phyloP scores from a whole-genome alignment of 2,113 vertebrate species.

The Peromyscus leucopus region DNA sequence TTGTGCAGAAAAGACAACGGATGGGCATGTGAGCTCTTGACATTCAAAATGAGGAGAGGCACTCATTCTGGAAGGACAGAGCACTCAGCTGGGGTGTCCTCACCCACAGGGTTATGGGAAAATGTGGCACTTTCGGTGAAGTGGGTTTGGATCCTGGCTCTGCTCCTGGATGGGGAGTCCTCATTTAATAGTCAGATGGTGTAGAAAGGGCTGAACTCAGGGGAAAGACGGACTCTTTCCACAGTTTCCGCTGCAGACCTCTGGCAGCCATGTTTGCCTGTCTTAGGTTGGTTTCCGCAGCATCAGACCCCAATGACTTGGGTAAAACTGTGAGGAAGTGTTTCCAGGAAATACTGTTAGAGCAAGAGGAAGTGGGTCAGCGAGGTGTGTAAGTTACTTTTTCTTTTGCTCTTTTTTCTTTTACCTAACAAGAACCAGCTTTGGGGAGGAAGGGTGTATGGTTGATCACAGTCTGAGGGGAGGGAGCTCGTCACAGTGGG shows the following conservation, averaged over 20 bases:
- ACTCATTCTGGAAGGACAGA: background rate
- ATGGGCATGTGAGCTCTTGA: conserved; percentile 18
- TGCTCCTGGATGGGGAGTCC: background rate
- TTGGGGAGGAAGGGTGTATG: background rate
- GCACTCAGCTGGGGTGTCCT: background rate
- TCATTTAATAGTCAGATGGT: background rate
- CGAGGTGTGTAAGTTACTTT: background rate
- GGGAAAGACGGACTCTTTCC: background rate
- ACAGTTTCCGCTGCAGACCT: background rate
- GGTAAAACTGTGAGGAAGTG: background rate
- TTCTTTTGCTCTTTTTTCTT: background rate
- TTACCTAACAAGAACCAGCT: background rate
- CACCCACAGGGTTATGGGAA: background rate
- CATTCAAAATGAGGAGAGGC: conserved; percentile 33
- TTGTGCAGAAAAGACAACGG: conserved; percentile 45
- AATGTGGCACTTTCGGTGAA: background rate
- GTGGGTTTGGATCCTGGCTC: background rate
- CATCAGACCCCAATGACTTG: background rate
- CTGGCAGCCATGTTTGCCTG: background rate
- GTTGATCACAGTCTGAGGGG: background rate
- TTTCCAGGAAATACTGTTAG: background rate
- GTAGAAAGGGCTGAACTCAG: background rate
- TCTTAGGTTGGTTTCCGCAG: background rate
- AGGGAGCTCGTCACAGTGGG: background rate
- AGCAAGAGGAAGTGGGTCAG: background rate